Conservation (phyloP, 1,140 invertebrate species). For the Eurosta solidaginis region DNA sequence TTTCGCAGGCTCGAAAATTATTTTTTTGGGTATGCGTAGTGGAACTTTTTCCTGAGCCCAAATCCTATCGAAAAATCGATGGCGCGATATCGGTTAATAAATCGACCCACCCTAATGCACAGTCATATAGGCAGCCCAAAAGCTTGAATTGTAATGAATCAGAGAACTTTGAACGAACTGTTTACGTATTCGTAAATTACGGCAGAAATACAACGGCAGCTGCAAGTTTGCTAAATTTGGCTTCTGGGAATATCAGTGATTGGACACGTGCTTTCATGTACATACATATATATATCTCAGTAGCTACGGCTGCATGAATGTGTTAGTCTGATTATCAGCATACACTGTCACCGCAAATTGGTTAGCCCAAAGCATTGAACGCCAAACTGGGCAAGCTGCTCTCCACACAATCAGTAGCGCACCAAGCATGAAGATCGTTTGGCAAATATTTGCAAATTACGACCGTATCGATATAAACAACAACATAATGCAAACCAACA, state of each 20-base stretch:
- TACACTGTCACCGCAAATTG: background rate
- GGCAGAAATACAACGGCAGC: background rate
- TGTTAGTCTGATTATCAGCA: background rate
- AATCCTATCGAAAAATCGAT: too few species aligned
- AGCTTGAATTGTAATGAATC: background rate
- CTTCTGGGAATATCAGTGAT: too few species aligned
- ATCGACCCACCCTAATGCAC: too few species aligned
- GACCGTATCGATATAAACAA: background rate
- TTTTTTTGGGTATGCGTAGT: too few species aligned
- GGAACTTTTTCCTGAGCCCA: too few species aligned
- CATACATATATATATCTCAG: background rate
- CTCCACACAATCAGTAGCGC: background rate
- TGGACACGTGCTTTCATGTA: background rate
- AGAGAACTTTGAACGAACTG: background rate
- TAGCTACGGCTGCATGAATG: background rate
- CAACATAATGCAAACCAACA: background rate
- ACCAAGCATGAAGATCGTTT: conserved; percentile 2
- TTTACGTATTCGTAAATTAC: background rate
- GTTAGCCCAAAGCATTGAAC: background rate
- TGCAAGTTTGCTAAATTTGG: background rate
- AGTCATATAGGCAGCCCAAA: background rate
- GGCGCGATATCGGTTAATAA: too few species aligned
- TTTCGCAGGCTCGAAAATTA: too few species aligned
- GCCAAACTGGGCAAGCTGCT: background rate
- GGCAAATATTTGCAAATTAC: conserved; percentile 20